Base-by-base conservation (phyloP, 2,888 invertebrate species). In the Lathronympha strigana region DNA sequence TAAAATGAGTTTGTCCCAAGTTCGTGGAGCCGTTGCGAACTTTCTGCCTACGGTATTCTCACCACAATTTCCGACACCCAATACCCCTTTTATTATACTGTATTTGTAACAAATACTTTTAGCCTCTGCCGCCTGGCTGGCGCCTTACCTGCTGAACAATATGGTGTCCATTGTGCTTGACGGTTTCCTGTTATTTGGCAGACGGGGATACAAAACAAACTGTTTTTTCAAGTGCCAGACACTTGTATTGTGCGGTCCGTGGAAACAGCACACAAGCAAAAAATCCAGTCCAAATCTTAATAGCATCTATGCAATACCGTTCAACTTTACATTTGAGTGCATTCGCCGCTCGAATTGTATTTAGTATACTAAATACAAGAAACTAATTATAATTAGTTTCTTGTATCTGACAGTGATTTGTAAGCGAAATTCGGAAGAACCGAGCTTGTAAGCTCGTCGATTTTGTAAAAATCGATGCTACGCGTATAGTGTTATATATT, bases 131-230 rank as follows among this genome's bases (percentile, higher is more conserved):
- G 63, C 25, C 67, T 58, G 64, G 57, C 68, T 67, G 68, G 67
- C 68, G 63, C 57, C 58, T 76, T 78, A 78, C 75, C 75, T 74
- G 73, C 53, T 67, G 68, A 69, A 71, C 73, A 71, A 70, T 69
- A 71, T 71, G 61, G 54, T 61, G 53, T 38, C 54, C 66, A 66
- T 66, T 66, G 54, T 61, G 68, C 72, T 78, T 76, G 77, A 72
- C 76, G 76, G 79, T 70, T 81, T 81, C 78, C 80, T 79, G 79
- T 77, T 75, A 76, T 76, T 78, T 67, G 70, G 62, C 68, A 62
- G 80, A 80, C 74, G 72, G 76, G 73, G 78, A 78, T 76, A 80
- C 77, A 71, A 63, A 74, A 74, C 74, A 75, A 80, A 80, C 72
- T 77, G 64, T 69, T 73, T 58, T 75, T 74, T 57, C 31, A 74